A percentile compares a stretch with the other conserved stretches of the same genome.
phyloP scores from a whole-genome alignment of 2,888 invertebrate genomes.

The Platycheirus rosarum region DNA sequence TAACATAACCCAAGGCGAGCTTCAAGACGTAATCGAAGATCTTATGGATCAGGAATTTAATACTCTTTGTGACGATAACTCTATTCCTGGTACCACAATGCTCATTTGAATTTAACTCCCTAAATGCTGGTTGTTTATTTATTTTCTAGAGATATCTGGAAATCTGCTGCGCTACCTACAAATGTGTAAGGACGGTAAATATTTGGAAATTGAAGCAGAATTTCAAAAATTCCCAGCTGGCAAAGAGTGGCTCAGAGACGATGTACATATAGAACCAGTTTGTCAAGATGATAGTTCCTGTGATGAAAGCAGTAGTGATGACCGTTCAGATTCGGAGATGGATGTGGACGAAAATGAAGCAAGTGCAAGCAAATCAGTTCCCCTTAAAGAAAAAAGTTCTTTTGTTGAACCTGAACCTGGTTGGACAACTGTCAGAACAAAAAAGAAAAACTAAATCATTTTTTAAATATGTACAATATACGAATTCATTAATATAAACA shows the following conservation, averaged over 20 bases:
- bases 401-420: conserved; percentile 84
- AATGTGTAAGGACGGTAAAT: conserved; percentile 84
- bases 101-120: neutral
- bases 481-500: too few species aligned
- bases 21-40: conserved; percentile 87
- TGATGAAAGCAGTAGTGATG: conserved; percentile 78
- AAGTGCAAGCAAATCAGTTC: conserved; percentile 75
- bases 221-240: conserved; percentile 85
- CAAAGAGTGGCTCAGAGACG: conserved; percentile 85
- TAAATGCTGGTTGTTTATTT: neutral
- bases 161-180: conserved; percentile 84
- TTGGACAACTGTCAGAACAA: conserved; percentile 87
- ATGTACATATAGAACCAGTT: conserved; percentile 82
- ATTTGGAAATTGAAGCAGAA: conserved; percentile 84
- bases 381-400: conserved; percentile 76
- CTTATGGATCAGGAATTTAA: conserved; percentile 89
- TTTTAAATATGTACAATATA: too few species aligned
- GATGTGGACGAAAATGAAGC: conserved; percentile 78
- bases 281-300: conserved; percentile 82
- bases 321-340: conserved; percentile 79
- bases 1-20: conserved; percentile 85
- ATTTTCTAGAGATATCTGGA: conserved; percentile 84
- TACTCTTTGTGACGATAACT: conserved; percentile 88
- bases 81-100: conserved; percentile 84
- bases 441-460: conserved; percentile 81